Evolutionary conservation across 2,888 invertebrate genomes (phyloP), one percentile per base, ranked within the genome.

Genomic region (Druceiella hillmani): DNA sequence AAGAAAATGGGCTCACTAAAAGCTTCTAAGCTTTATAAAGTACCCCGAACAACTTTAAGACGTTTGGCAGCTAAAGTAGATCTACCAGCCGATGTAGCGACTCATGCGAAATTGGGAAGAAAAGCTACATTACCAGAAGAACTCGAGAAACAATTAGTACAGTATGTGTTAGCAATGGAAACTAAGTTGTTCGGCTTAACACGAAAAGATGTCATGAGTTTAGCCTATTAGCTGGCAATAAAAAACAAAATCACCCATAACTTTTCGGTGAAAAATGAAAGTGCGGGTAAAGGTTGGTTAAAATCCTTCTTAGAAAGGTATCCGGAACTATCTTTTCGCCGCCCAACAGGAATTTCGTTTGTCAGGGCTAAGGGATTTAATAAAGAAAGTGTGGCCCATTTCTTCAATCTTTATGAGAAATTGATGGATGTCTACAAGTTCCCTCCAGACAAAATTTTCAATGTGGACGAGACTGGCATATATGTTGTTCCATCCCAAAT

Each of bases 381-480:
- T 14, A 30, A 30, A 12, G 14, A 30, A 14, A 13, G 16, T 30
- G 30, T 30, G 30, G 15, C n/a, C 27, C 10, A 27, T 27, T 27
- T 27, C 27, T 27, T 27, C 10, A n/a, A 27, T n/a, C 27, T 27
- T 30, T 30, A 30, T 15, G 16, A 30, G 16, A 30, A 30, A 33
- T 33, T 33, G 20, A 17, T 33, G 20, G 33, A 33, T 17, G 13
- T 17, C 11, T 11, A 17, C 38, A 20, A 20, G 22, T 20, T 20
- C 22, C 38, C n/a, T 20, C 40, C 51, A 28, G 43, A 49, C 36
- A 43, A 50, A 22, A 49, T 59, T 29, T 58, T 50, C 37, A 61
- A 58, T 38, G 53, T 58, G 1, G 56, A 60, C 39, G 58, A 59
- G 46, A 57, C 56, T n/a, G 59, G 58, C 4, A 41, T 62, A 7